phyloP scores from a whole-genome alignment of 2,113 vertebrate species.

The Myocastor coypus region DNA sequence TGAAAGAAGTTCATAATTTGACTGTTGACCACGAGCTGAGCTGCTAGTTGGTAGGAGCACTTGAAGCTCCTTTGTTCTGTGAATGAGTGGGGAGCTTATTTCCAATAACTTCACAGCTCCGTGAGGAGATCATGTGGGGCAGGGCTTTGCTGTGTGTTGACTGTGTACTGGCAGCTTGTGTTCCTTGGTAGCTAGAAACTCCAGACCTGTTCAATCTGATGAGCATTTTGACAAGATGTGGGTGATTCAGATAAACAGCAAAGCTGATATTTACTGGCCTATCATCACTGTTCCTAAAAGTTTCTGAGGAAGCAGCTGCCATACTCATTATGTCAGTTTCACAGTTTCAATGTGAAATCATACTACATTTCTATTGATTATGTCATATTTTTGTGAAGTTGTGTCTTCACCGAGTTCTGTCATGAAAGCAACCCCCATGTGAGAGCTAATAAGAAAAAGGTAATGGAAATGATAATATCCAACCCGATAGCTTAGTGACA shows the following conservation, averaged over 20 bases:
- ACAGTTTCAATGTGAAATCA: not conserved
- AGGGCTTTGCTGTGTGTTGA: not conserved
- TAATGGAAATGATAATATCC: not conserved
- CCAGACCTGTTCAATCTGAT: not conserved
- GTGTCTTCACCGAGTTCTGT: not conserved
- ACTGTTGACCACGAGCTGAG: not conserved
- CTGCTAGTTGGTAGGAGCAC: not conserved
- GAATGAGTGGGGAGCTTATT: not conserved
- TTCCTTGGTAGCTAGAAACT: not conserved
- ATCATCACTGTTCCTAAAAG: not conserved
- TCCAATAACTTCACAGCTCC: not conserved
- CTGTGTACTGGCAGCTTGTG: not conserved
- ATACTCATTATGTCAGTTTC: not conserved
- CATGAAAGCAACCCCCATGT: not conserved
- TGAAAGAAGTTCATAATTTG: conserved; percentile 5
- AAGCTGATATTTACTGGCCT: not conserved
- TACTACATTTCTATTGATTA: not conserved
- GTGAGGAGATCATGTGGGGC: not conserved
- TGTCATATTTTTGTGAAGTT: not conserved
- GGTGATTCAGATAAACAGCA: not conserved
- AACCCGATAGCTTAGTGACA: too few relatives aligned
- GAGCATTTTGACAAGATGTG: not conserved
- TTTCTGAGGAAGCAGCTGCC: not conserved
- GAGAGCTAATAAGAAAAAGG: not conserved
- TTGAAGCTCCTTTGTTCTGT: not conserved